Base-by-base conservation (phyloP, 2,113 vertebrate genomes). In the Pseudorectes ferrugineus region DNA sequence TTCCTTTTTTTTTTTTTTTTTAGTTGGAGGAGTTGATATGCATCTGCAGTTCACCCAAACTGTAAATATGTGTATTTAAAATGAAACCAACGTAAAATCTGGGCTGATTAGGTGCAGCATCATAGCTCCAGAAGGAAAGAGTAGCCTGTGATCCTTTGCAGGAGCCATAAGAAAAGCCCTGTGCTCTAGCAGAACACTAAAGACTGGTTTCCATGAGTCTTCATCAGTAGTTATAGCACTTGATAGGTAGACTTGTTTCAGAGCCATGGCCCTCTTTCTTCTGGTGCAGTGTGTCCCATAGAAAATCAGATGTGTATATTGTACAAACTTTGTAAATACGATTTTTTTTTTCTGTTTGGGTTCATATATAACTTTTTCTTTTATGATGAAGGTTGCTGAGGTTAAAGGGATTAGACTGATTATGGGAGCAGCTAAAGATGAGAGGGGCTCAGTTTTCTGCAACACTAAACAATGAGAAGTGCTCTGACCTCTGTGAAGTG, bases 291-390 rank as follows among this genome's bases (percentile, higher is more conserved):
- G 97, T 97, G 97, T 98, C 98, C 98, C 97, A 93, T 97, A 97
- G 97, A 98, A 97, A 97, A 98, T 96, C 97, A 97, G 97, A 98
- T 98, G 98, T 98, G 98, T 98, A 98, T 98, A 98, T 98, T 98
- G 98, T 98, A 98, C 97, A 98, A 98, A 98, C 97, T 97, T 97
- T 98, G 98, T 98, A 98, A 98, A 98, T 98, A 98, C 3, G 94
- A 42, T 92, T 93, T 96, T 85, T 92, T 93, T 94, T 95, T 97
- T 66, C 95, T 97, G 74, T 98, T 97, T 97, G 97, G 97, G 98
- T 98, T 98, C 97, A 97, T 97, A 97, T 97, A 98, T 97, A 96
- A 95, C 92, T 94, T 94, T 94, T 95, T 93, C 97, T 97, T 97
- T 97, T 94, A 95, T 95, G 97, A 98, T 98, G 98, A 98, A 98